These are phyloP conservation scores for Iguana delicatissima DNA, from an alignment of 2,797 vertebrate genomes.

Conservation along the genomic window DNA sequence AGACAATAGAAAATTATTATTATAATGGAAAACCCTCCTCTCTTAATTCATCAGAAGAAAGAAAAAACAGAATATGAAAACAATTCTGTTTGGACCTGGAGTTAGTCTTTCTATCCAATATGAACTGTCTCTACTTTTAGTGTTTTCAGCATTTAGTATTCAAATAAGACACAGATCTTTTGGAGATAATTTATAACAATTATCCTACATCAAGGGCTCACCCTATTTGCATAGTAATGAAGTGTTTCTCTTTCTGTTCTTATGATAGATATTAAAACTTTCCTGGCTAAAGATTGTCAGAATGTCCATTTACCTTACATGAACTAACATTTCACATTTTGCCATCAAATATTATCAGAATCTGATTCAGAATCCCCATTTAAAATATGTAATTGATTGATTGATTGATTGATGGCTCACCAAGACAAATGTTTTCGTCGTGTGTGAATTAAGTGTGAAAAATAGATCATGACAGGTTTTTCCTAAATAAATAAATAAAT, in stretches of 20 bases:
- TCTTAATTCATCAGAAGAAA: slow-evolving; percentile 26
- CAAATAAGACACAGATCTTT: slow-evolving; percentile 6
- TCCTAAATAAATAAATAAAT: neutral
- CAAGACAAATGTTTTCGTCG: slow-evolving; percentile 21
- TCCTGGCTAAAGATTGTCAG: slow-evolving; percentile 7
- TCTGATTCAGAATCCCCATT: neutral
- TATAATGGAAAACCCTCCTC: slow-evolving; percentile 26
- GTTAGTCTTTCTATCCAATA: neutral
- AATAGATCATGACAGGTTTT: neutral
- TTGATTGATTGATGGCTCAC: slow-evolving; percentile 7
- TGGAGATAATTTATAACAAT: slow-evolving; percentile 43
- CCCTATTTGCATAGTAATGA: slow-evolving; percentile 38
- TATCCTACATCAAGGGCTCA: slow-evolving; percentile 36
- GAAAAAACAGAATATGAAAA: slow-evolving; percentile 1
- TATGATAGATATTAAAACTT: neutral
- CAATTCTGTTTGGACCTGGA: slow-evolving; percentile 40
- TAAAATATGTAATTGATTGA: slow-evolving; percentile 15
- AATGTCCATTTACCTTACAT: neutral
- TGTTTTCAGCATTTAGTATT: slow-evolving; percentile 41
- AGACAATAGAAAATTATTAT: slow-evolving; percentile 40
- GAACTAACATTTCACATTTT: neutral
- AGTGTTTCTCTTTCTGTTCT: slow-evolving; percentile 12
- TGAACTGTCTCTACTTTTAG: slow-evolving; percentile 27
- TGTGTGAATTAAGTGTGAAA: fast-evolving
- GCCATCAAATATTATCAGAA: neutral